Base-by-base conservation (phyloP, 2,888 invertebrate species). In the Cancer borealis region DNA sequence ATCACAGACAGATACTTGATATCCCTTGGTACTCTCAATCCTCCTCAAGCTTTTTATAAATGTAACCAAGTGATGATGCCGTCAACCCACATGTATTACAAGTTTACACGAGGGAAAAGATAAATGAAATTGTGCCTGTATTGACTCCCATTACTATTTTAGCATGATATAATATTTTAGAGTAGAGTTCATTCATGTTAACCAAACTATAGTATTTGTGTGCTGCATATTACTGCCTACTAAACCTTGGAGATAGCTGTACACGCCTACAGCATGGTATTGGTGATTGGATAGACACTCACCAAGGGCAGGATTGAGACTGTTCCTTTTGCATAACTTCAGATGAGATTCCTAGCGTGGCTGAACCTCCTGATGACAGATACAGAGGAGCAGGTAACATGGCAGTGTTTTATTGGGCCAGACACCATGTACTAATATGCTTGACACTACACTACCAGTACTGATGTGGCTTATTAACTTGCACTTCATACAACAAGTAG, bases 331-430 rank as follows among this genome's bases (percentile, higher is more conserved):
- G 90, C 93, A 88, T 93, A 90, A 93, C 93, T 95, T 92, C 95
- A 95, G 95, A 95, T 95, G 95, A 95, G 95, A 91, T 92, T 95
- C 93, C 91, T 95, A 93, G 92, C 93, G 94, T 95, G 95, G 95
- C 95, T 95, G 91, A 95, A 93, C 91, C 92, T 94, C 79, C 91
- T 95, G 93, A 91, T 92, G 88, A 92, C 92, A 89, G 95, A 88
- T 89, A 95, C 94, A 84, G 92, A 95, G 87, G 84, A 95, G 73
- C 92, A 95, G 95, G 95, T 95, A 95, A 95, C 91, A 73, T 45
- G 46, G 30, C 47, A 46, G 2, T 47, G 45, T 60, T 91, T 91
- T 66, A 39, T 45, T 45, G 88, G 54, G 60, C 60, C 88, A 60
- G 60, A 92, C 88, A 60, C 88, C 10, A 39, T 39, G 30, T 84